Conservation (phyloP, 35 echinoderm and acorn worm species). For the Ophiothrix spiculata region DNA sequence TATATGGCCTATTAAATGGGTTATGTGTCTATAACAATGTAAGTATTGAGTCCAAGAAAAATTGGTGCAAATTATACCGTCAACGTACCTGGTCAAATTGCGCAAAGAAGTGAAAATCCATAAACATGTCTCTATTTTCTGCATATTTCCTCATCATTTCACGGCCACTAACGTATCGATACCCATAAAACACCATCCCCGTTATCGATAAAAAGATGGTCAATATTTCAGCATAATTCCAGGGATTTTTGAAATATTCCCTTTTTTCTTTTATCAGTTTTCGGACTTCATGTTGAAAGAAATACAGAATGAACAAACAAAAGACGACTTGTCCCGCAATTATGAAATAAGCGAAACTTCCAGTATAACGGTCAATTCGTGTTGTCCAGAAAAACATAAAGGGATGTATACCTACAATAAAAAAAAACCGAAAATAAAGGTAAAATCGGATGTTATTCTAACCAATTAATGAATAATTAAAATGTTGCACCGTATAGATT, state of each 20-base stretch:
- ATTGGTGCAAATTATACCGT: no score
- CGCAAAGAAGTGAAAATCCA: constrained; percentile 84
- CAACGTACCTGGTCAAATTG: constrained; percentile 74
- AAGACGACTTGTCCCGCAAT: constrained; percentile 56
- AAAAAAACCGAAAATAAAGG: constrained; percentile 7
- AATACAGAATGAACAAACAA: constrained; percentile 69
- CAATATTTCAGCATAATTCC: constrained; percentile 59
- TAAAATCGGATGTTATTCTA: no score
- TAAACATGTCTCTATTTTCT: constrained; percentile 47
- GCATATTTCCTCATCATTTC: constrained; percentile 50
- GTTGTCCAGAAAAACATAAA: constrained; percentile 65
- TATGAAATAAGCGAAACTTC: constrained; percentile 50
- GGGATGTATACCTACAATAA: constrained; percentile 40
- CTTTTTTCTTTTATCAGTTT: constrained; percentile 37
- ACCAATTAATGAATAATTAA: no score
- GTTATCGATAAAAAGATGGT: constrained; percentile 49
- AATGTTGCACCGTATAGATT: no score
- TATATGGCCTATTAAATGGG: no score
- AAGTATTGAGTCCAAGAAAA: no score
- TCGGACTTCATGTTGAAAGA: constrained; percentile 48
- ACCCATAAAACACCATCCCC: constrained; percentile 66
- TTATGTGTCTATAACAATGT: no score
- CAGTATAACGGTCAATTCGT: constrained; percentile 65
- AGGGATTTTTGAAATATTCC: constrained; percentile 61
- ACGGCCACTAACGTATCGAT: constrained; percentile 50